Base-by-base conservation (phyloP, 2,888 invertebrate genomes). In the Antheraea yamamai region DNA sequence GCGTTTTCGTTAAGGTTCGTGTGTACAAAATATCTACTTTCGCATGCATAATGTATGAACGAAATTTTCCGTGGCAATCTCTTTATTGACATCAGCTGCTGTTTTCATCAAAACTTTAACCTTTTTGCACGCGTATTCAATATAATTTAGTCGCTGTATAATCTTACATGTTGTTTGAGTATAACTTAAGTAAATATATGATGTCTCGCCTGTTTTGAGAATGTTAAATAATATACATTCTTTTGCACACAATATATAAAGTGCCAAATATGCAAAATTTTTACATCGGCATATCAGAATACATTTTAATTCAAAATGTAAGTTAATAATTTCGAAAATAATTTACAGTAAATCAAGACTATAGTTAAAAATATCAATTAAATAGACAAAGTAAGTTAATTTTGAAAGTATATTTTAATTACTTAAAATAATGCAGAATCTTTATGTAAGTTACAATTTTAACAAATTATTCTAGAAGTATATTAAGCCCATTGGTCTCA, bases 41-140 rank as follows among this genome's bases (percentile, higher is more conserved):
- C 47, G 61, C 73, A 73, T 73, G 30, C 73, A 73, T 73, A 73
- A 73, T 73, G 73, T 73, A 73, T 73, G 39, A 73, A 72, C 39
- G 73, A 61, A 73, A 61, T 61, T 30, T 73, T 47, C 18, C 61
- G 61, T 61, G 73, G 58, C 73, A 73, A 73, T 73, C 73, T 73
- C 73, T 73, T 73, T 73, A 73, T 73, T 58, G 73, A 73, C 73
- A 61, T 61, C 73, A 73, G 73, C 73, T 73, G 73, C 8, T 61
- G 73, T 61, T 35, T 73, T 73, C 58, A 39, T 70, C 73, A 39
- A 58, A 73, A 61, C 61, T 73, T 73, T 61, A 73, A 73, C 61
- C 61, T 73, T 73, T 73, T 73, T 73, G 61, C 35, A n/a, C 39
- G n/a, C 20, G 55, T 39, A 58, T 61, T 73, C 39, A 61, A 61